A percentile compares a stretch with the other conserved stretches of the same genome.
These are phyloP conservation scores for Paracentrotus lividus DNA, from an alignment of 53 echinoderm and acorn worm species.

Conservation along the genomic window DNA sequence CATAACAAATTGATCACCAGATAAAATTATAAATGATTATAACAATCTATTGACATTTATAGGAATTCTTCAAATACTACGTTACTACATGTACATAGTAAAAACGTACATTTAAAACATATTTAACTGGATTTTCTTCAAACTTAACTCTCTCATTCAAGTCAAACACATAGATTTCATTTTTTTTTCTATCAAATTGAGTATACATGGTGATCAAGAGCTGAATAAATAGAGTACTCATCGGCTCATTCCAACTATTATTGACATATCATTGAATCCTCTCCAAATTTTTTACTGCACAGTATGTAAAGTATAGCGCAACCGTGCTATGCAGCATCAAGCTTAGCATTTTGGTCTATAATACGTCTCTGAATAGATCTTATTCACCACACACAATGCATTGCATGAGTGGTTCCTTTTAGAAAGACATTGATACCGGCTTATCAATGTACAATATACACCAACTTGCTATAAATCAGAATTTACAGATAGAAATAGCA, in stretches of 20 bases:
- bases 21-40: no score
- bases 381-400: slow-evolving; percentile 15
- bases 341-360: not conserved
- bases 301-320: no score
- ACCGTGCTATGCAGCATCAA: not conserved
- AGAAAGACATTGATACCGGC: slow-evolving; percentile 16
- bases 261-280: slow-evolving; percentile 45
- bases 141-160: no score
- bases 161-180: no score
- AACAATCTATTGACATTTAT: no score
- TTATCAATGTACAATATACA: not conserved
- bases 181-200: not conserved
- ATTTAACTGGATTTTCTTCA: no score
- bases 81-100: no score
- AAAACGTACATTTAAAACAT: not conserved
- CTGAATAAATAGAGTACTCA: not conserved
- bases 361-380: not conserved
- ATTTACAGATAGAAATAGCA: not conserved
- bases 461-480: not conserved
- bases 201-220: not conserved
- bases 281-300: slow-evolving; percentile 19
- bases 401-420: slow-evolving; percentile 39
- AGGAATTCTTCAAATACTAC: no score
- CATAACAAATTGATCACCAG: no score
- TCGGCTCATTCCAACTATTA: not conserved